Percentiles rank a stretch among this genome's conserved stretches.
phyloP scores from a whole-genome alignment of 2,113 vertebrate species.

The Alaudala cheleensis region DNA sequence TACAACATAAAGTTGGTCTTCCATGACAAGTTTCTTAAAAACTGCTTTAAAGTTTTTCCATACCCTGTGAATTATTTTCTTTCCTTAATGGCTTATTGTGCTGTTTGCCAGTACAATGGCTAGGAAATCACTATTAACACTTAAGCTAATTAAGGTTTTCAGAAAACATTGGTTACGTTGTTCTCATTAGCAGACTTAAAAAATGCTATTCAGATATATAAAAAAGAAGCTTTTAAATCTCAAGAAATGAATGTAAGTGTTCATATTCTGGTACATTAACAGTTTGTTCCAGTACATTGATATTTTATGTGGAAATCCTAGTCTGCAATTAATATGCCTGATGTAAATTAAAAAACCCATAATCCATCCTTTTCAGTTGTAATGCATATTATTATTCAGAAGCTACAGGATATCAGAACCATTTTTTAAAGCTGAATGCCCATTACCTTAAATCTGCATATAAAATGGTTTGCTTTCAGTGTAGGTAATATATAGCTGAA shows the following conservation, averaged over 20 bases:
- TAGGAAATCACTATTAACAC: conserved; percentile 62
- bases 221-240: conserved; percentile 71
- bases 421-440: conserved; percentile 79
- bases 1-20: conserved; percentile 71
- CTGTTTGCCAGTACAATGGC: conserved; percentile 65
- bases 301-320: conserved; percentile 80
- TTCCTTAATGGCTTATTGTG: conserved; percentile 66
- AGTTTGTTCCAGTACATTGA: conserved; percentile 83
- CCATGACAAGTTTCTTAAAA: conserved; percentile 70
- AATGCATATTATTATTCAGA: conserved; percentile 78
- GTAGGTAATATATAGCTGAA: conserved; percentile 63
- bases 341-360: conserved; percentile 79
- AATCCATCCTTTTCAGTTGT: conserved; percentile 79
- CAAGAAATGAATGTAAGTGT: conserved; percentile 74
- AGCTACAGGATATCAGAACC: conserved; percentile 73
- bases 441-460: conserved; percentile 80
- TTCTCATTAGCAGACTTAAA: conserved; percentile 67
- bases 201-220: conserved; percentile 47
- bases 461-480: conserved; percentile 71
- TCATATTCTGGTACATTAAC: conserved; percentile 82
- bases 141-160: conserved; percentile 76
- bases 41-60: conserved; percentile 57
- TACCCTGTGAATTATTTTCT: conserved; percentile 65
- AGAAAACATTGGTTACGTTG: conserved; percentile 48
- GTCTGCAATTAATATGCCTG: conserved; percentile 82